Conservation (phyloP, 2,113 vertebrate species). For the Nesogale talazaci region DNA sequence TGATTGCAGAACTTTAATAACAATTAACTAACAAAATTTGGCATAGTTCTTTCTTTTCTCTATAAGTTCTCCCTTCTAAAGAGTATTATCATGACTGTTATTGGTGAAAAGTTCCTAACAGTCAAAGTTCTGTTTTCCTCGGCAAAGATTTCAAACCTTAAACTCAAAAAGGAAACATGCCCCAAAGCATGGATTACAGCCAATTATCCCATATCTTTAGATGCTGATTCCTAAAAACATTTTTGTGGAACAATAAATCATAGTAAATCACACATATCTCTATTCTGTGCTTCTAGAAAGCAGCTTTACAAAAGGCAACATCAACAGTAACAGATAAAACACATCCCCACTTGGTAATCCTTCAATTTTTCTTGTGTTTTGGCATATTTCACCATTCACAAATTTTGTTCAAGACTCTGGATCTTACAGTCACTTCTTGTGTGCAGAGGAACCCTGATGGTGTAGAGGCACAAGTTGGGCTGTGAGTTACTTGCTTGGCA, state of each 20-base stretch:
- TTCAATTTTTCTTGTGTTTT: no score
- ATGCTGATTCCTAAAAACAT: conserved; percentile 16
- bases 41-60: conserved; percentile 23
- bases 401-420: no score
- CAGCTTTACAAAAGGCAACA: background rate
- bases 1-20: background rate
- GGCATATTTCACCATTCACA: no score
- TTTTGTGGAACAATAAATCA: background rate
- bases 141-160: background rate
- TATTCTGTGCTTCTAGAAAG: background rate
- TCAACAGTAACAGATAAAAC: background rate
- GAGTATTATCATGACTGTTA: background rate
- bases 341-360: background rate
- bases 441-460: no score
- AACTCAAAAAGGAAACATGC: background rate
- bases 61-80: background rate
- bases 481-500: no score
- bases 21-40: background rate
- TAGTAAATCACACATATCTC: background rate
- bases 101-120: background rate
- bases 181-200: background rate
- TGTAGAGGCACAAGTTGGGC: no score
- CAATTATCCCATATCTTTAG: background rate
- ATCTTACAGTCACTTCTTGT: no score
- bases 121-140: background rate